A percentile compares a stretch with the other conserved stretches of the same genome.
Conservation (phyloP, 2,113 vertebrate genomes). For the Pelecanus crispus region DNA sequence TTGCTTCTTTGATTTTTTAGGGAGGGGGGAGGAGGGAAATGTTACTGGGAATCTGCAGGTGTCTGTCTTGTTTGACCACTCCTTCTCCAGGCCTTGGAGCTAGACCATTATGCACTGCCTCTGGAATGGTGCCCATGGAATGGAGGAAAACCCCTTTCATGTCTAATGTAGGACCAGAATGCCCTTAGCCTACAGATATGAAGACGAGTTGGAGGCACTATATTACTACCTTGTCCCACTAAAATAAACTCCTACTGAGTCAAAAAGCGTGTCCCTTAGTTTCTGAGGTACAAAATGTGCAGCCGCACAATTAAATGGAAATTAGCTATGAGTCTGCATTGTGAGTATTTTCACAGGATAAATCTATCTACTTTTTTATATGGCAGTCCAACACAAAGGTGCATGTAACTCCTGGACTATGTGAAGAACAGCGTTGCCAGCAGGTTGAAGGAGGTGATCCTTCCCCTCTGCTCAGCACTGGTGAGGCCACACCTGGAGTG, state of each 20-base stretch:
- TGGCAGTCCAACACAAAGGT: not conserved
- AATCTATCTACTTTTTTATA: not conserved
- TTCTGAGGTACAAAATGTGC: not conserved
- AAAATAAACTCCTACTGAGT: not conserved
- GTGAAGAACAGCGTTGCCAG: not conserved
- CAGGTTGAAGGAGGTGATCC: not conserved
- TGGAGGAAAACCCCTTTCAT: not conserved
- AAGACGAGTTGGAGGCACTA: not conserved
- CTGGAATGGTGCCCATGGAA: not conserved
- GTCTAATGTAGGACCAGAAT: not conserved
- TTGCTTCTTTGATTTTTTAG: not conserved
- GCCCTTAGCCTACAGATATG: not conserved
- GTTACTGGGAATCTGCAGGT: not conserved
- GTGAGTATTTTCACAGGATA: not conserved
- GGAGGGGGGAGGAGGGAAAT: not conserved
- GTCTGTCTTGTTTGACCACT: not conserved
- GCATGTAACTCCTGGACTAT: not conserved
- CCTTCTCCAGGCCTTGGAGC: not conserved
- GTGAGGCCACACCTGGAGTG: not conserved
- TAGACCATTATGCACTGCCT: not conserved
- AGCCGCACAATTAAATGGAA: not conserved
- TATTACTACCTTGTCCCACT: not conserved
- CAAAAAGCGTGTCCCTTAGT: not conserved
- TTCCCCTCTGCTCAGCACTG: not conserved
- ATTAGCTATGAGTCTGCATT: not conserved